Evolutionary conservation across 2,797 vertebrate species (phyloP).

Genomic region (Crocodylus rhombifer): DNA sequence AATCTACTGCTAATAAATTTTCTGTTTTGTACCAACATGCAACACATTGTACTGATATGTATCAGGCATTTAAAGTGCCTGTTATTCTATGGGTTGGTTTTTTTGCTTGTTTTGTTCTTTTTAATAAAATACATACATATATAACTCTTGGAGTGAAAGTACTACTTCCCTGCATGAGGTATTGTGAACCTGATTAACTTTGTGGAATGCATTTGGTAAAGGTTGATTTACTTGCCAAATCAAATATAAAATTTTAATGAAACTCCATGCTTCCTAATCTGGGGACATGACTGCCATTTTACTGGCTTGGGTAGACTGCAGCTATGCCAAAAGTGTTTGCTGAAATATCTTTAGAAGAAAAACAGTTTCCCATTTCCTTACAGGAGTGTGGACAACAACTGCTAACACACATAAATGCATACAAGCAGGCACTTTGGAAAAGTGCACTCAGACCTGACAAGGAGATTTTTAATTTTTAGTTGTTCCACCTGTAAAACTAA

Average conservation of each 20-base stretch:
- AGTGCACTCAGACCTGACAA: background rate
- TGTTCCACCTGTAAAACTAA: background rate
- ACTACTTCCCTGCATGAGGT: rapidly evolving
- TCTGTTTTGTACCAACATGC: background rate
- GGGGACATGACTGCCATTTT: background rate
- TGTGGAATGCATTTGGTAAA: background rate
- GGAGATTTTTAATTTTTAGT: background rate
- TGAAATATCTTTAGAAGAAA: constrained; percentile 4
- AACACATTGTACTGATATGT: background rate
- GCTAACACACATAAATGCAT: constrained; percentile 36
- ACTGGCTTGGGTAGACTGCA: background rate
- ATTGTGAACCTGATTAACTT: constrained; percentile 22
- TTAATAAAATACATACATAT: background rate
- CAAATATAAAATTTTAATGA: constrained; percentile 18
- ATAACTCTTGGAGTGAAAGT: background rate
- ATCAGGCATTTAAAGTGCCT: background rate
- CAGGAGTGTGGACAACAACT: constrained; percentile 44
- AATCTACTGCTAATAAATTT: background rate
- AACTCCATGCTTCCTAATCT: background rate
- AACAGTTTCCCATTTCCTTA: constrained; percentile 32
- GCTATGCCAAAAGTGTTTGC: background rate
- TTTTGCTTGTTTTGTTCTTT: too few species aligned
- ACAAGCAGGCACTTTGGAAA: background rate
- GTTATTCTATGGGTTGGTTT: background rate
- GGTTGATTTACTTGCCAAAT: background rate